phyloP scores from a whole-genome alignment of 2,888 invertebrate species.

The Archaeoteleia sp. region DNA sequence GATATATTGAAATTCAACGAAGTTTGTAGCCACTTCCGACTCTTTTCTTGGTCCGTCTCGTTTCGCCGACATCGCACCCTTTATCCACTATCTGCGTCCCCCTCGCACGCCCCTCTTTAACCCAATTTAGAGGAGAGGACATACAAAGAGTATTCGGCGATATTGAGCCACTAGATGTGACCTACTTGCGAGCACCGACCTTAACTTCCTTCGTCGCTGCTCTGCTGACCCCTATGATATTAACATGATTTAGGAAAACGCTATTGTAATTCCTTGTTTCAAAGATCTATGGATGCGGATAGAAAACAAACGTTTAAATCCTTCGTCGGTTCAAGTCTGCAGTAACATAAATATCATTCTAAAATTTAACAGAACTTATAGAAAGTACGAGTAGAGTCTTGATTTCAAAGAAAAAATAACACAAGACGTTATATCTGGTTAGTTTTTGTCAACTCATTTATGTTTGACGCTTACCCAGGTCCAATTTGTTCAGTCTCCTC shows the following conservation, averaged over 20 bases:
- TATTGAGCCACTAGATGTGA: slow-evolving; percentile 70
- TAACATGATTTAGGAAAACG: slow-evolving; percentile 45
- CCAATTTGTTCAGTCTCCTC: too few species aligned
- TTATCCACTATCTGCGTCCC: slow-evolving; percentile 35
- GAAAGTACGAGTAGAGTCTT: too few species aligned
- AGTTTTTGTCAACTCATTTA: too few species aligned
- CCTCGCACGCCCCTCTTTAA: slow-evolving; percentile 57
- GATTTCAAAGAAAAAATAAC: too few species aligned
- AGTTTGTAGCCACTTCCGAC: slow-evolving; percentile 19
- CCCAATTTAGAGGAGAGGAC: slow-evolving; percentile 66
- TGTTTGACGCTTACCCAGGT: too few species aligned
- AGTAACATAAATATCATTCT: too few species aligned
- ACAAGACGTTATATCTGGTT: too few species aligned
- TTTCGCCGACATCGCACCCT: slow-evolving; percentile 25
- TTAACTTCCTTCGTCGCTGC: slow-evolving; percentile 47
- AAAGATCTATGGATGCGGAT: too few species aligned
- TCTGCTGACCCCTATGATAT: slow-evolving; percentile 45
- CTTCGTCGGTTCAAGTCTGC: too few species aligned
- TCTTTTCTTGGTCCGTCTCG: slow-evolving; percentile 21
- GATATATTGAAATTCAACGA: slow-evolving; percentile 15
- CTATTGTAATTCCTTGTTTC: slow-evolving; percentile 39
- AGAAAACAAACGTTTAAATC: too few species aligned
- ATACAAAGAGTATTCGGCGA: slow-evolving; percentile 70
- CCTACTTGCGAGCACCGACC: slow-evolving; percentile 65
- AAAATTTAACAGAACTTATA: too few species aligned